Evolutionary conservation across 2,888 invertebrate genomes (phyloP).

Genomic region (Piscicola geometra): DNA sequence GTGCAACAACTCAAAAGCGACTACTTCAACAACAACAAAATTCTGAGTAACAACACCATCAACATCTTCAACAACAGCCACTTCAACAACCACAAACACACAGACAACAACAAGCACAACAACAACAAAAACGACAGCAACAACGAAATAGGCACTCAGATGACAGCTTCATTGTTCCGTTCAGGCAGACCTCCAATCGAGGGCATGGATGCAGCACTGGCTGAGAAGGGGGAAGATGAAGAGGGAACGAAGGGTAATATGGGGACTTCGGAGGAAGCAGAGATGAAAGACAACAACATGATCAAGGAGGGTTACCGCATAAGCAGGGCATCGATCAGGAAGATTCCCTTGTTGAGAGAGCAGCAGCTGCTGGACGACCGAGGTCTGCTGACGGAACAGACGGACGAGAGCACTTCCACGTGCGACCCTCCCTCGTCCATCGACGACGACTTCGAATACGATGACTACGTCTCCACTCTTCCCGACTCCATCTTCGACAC

Average conservation of each 20-base stretch:
- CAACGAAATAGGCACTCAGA: not conserved
- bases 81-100: constrained; percentile 37
- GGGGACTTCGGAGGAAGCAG: constrained; percentile 5
- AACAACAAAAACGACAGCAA: constrained; percentile 8
- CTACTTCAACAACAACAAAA: constrained; percentile 34
- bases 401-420: constrained; percentile 28
- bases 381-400: constrained; percentile 37
- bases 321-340: not conserved
- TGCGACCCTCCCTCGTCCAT: constrained; percentile 36
- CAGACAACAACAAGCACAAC: constrained; percentile 25
- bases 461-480: constrained; percentile 43
- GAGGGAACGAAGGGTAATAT: constrained; percentile 8
- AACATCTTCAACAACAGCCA: constrained; percentile 15
- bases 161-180: constrained; percentile 25
- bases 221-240: constrained; percentile 32
- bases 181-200: constrained; percentile 43
- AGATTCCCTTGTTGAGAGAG: constrained; percentile 1
- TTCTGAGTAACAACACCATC: not conserved
- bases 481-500: constrained; percentile 44
- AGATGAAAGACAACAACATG: not conserved
- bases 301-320: not conserved
- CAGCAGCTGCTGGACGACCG: constrained; percentile 30
- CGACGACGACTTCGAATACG: constrained; percentile 43
- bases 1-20: not conserved
- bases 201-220: constrained; percentile 41